Evolutionary conservation across 2,113 vertebrate genomes (phyloP).

Genomic region (Manacus vitellinus): DNA sequence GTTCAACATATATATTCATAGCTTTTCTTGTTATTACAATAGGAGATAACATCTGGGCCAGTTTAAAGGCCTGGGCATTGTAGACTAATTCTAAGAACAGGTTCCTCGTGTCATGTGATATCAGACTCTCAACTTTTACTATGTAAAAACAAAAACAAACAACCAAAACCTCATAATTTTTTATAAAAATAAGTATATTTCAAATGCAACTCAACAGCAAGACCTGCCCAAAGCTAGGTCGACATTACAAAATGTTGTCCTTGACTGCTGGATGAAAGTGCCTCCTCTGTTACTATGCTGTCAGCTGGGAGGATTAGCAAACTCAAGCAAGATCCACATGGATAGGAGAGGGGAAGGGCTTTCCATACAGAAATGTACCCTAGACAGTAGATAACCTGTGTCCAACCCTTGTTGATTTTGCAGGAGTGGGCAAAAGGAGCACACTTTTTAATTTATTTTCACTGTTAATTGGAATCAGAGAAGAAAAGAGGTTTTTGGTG

Average conservation of each 20-base stretch:
- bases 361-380: background rate
- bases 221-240: background rate
- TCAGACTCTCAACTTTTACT: background rate
- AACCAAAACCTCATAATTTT: background rate
- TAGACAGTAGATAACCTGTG: background rate
- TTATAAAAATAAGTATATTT: background rate
- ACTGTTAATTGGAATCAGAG: background rate
- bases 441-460: background rate
- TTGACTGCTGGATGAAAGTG: background rate
- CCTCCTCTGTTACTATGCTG: background rate
- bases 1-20: background rate
- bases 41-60: constrained; percentile 13
- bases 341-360: background rate
- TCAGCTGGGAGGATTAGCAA: background rate
- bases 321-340: accelerated
- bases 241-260: background rate
- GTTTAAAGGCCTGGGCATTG: background rate
- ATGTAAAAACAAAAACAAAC: background rate
- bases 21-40: constrained; percentile 5
- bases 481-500: background rate
- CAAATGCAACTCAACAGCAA: background rate
- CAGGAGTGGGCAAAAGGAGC: background rate
- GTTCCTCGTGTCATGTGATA: background rate
- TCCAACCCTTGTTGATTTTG: background rate
- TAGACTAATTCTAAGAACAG: background rate